Evolutionary conservation across 1,140 invertebrate species (phyloP), one percentile per base, ranked within the genome.

Genomic region (Zophobas morio): DNA sequence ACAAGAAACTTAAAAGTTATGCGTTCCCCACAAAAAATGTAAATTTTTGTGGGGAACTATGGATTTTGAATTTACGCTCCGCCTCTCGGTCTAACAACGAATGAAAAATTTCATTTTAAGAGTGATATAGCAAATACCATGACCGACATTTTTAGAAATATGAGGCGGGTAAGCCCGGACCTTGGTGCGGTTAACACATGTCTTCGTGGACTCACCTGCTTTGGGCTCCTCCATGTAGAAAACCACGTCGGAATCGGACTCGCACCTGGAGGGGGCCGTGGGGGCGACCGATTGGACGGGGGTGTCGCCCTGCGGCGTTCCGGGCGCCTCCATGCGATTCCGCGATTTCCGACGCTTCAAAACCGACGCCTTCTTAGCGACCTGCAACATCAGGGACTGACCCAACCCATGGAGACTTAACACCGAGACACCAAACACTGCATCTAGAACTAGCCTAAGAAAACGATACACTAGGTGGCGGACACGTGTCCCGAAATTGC

Each of bases 281-380:
- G 74, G 40, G 8, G 56, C 66, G 73, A 84, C 82, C 72, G 85
- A 34, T 46, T 77, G 49, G 85, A 82, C 54, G 83, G 54, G 35
- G 49, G 83, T 87, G 84, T 76, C 80, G n/a, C 80, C 80, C 46
- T 82, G 81, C 0, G 80, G 79, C 32, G 82, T 77, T 36, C 80
- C 81, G 83, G 85, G 76, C 76, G 86, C 82, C 66, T 94, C 93
- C 90, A 94, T 93, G 74, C 91, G 89, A 74, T 91, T 91, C 78
- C 90, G 88, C 42, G 92, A 93, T 85, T 93, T 93, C 46, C 92
- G 86, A 75, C 92, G 87, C 85, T 93, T 93, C 76, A 94, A 86
- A 76, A 93, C 91, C 80, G 91, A 93, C 47, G 92, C 92, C 83
- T 92, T 92, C 84, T 93, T 93, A 72, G 92, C 91, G 79, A 93